Conservation (phyloP, 2,888 invertebrate genomes). For the Chrysotoxum bicinctum region DNA sequence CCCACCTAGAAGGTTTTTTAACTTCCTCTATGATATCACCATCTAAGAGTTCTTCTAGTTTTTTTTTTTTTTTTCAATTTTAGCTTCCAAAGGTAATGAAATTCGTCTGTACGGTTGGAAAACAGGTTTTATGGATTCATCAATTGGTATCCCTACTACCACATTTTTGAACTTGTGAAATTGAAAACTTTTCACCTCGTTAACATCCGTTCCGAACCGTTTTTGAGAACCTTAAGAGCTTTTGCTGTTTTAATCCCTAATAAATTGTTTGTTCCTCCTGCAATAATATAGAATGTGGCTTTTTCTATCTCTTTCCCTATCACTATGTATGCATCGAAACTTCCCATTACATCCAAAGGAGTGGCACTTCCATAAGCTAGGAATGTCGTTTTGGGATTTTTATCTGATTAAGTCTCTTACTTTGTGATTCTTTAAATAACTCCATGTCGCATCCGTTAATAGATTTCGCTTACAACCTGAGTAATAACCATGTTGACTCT, state of each 20-base stretch:
- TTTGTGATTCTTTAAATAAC: slow-evolving; percentile 16
- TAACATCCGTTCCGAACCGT: slow-evolving; percentile 3
- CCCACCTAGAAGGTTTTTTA: slow-evolving; percentile 26
- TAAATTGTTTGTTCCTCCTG: slow-evolving; percentile 33
- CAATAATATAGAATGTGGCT: slow-evolving; percentile 7
- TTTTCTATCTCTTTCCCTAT: slow-evolving; percentile 10
- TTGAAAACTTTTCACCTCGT: slow-evolving; percentile 22
- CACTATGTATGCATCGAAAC: slow-evolving; percentile 6
- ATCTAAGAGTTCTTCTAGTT: neutral
- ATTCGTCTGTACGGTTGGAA: slow-evolving; percentile 14
- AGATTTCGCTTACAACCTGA: slow-evolving; percentile 33
- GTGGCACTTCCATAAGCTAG: slow-evolving; percentile 17
- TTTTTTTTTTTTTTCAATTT: neutral
- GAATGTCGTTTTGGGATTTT: slow-evolving; percentile 37
- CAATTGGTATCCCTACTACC: slow-evolving; percentile 16
- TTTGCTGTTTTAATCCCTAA: slow-evolving; percentile 17
- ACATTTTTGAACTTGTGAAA: slow-evolving; percentile 39
- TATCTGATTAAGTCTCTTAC: slow-evolving; percentile 12
- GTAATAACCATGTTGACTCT: slow-evolving; percentile 28
- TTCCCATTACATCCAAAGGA: slow-evolving; percentile 5
- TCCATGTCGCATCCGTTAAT: slow-evolving; percentile 29
- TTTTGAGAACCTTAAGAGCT: slow-evolving; percentile 22
- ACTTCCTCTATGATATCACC: slow-evolving; percentile 29
- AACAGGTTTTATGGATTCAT: slow-evolving; percentile 20
- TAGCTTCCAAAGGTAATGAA: slow-evolving; percentile 30